Percentiles rank a stretch among this genome's conserved stretches.
These are phyloP conservation scores for Troglohyphantes excavatus DNA, from an alignment of 2,888 invertebrate genomes.

Conservation along the genomic window DNA sequence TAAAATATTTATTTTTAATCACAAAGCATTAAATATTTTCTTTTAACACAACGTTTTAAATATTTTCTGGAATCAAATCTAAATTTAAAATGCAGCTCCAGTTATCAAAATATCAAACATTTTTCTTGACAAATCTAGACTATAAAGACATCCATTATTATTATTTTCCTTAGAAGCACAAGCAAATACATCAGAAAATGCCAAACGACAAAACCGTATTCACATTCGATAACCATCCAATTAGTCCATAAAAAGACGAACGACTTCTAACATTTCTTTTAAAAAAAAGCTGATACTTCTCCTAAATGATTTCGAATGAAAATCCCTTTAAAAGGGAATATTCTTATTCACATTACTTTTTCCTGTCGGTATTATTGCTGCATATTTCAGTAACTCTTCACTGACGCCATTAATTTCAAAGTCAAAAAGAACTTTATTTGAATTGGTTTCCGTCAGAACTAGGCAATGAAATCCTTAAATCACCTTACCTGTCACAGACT, in stretches of 20 bases:
- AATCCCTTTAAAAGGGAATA: neutral
- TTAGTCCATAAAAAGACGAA: neutral
- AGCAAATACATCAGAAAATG: too few relatives aligned
- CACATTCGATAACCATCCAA: neutral
- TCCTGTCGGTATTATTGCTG: slow-evolving; percentile 23
- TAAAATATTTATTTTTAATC: too few relatives aligned
- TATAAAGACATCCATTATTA: too few relatives aligned
- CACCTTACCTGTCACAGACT: slow-evolving; percentile 41
- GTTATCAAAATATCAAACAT: too few relatives aligned
- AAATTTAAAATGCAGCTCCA: too few relatives aligned
- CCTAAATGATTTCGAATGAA: neutral
- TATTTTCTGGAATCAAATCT: too few relatives aligned
- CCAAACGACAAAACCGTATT: too few relatives aligned
- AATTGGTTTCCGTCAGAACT: slow-evolving; percentile 57
- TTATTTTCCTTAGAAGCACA: too few relatives aligned
- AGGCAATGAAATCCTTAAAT: slow-evolving; percentile 50
- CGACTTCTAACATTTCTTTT: neutral
- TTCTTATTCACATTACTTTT: neutral
- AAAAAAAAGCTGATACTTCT: neutral
- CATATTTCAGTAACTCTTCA: slow-evolving; percentile 38
- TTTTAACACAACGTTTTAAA: too few relatives aligned
- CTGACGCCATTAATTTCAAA: slow-evolving; percentile 30
- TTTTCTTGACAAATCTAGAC: too few relatives aligned
- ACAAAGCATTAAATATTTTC: too few relatives aligned
- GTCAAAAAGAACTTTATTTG: slow-evolving; percentile 53